A percentile compares a stretch with the other conserved stretches of the same genome.
phyloP scores from a whole-genome alignment of 2,113 vertebrate genomes.

The Peromyscus californicus region DNA sequence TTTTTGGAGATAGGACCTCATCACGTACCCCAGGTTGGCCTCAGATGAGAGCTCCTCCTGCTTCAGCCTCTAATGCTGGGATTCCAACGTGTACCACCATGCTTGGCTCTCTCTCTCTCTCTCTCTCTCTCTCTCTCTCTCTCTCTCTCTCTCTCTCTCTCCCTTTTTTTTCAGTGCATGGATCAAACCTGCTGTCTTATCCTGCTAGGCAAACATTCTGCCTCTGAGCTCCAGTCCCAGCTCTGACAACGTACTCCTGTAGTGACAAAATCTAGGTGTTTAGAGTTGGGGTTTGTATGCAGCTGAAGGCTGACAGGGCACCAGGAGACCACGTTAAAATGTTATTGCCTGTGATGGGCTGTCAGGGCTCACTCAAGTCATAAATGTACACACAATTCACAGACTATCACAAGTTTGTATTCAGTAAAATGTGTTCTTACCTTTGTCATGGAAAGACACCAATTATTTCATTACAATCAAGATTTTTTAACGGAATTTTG shows the following conservation, averaged over 20 bases:
- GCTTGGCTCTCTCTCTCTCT: background rate
- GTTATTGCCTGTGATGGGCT: background rate
- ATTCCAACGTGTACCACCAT: background rate
- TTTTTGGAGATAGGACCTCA: background rate
- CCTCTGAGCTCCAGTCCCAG: background rate
- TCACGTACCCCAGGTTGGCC: background rate
- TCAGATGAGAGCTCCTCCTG: background rate
- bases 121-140: background rate
- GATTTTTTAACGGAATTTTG: conserved; percentile 20
- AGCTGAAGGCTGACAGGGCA: background rate
- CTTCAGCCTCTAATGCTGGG: background rate
- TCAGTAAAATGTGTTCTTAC: conserved; percentile 20
- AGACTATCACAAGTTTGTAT: background rate
- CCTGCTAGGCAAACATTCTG: no score
- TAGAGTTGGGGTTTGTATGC: background rate
- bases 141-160: background rate
- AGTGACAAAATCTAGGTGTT: background rate
- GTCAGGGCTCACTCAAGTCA: background rate
- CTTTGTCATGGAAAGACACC: conserved; percentile 46
- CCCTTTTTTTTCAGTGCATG: background rate
- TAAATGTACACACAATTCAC: background rate
- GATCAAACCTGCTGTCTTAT: background rate
- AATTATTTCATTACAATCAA: conserved; percentile 13
- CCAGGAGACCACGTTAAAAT: conserved; percentile 7
- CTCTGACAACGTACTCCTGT: background rate